A percentile compares a stretch with the other conserved stretches of the same genome.
Conservation (phyloP, 2,113 vertebrate species). For the Callospermophilus lateralis region DNA sequence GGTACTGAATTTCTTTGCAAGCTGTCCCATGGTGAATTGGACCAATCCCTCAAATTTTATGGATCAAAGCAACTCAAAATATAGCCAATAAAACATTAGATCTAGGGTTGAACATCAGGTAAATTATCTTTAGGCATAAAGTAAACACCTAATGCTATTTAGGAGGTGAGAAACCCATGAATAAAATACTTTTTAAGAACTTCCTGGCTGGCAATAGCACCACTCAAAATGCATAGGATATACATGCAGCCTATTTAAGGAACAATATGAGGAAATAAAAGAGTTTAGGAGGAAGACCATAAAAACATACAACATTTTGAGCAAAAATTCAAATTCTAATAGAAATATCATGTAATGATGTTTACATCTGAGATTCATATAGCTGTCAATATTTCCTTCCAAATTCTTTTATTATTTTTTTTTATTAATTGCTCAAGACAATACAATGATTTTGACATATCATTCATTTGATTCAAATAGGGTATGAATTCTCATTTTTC, state of each 20-base stretch:
- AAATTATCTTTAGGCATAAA: constrained; percentile 39
- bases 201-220: not conserved
- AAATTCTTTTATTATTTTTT: constrained; percentile 10
- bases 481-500: too few species aligned
- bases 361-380: constrained; percentile 7
- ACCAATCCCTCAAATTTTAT: not conserved
- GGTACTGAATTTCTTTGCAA: constrained; percentile 11
- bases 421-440: too few species aligned
- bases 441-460: too few species aligned
- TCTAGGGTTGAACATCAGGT: not conserved
- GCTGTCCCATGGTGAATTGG: not conserved
- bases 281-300: not conserved
- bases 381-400: not conserved
- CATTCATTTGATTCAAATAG: too few species aligned
- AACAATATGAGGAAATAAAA: constrained; percentile 19
- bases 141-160: constrained; percentile 30
- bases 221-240: not conserved
- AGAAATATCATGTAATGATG: not conserved
- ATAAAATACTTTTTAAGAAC: constrained; percentile 50
- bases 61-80: constrained; percentile 56
- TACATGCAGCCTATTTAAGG: not conserved
- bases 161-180: constrained; percentile 10
- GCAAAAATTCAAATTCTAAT: not conserved
- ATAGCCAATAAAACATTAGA: not conserved
- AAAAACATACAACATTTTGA: not conserved